A percentile compares a stretch with the other conserved stretches of the same genome.
Conservation (phyloP, 2,113 vertebrate genomes). For the Vulpes ferrilata region DNA sequence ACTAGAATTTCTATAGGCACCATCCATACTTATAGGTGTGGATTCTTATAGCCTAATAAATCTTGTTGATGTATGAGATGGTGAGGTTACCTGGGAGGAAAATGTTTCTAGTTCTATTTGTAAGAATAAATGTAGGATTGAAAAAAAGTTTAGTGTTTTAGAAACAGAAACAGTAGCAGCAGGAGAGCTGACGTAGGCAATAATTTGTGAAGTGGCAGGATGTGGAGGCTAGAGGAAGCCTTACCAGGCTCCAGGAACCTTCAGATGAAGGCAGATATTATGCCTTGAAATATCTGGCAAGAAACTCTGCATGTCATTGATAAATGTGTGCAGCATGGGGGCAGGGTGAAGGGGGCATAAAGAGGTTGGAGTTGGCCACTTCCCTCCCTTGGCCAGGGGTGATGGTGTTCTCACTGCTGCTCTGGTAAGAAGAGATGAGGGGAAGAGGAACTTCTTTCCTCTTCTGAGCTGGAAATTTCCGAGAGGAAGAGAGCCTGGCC, state of each 20-base stretch:
- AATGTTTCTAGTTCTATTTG: conserved; percentile 33
- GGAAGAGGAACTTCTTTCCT: neutral
- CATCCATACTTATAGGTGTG: neutral
- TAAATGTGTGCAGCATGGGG: neutral
- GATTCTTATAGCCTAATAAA: neutral
- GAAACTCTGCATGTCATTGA: neutral
- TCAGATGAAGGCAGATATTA: neutral
- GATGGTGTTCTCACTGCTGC: neutral
- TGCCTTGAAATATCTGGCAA: neutral
- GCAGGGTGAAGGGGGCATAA: neutral
- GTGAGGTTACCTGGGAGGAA: conserved; percentile 10
- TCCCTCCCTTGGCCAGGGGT: neutral
- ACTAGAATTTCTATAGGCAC: neutral
- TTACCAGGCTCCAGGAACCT: neutral
- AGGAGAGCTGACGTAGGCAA: neutral
- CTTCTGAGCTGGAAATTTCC: neutral
- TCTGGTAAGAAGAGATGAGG: neutral
- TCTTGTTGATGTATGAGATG: neutral
- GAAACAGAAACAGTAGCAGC: neutral
- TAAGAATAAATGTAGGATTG: conserved; percentile 13
- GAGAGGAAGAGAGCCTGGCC: neutral
- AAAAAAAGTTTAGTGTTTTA: neutral
- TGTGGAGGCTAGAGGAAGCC: neutral
- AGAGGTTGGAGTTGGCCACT: neutral
- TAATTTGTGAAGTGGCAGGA: neutral